Conservation (phyloP, 2,797 vertebrate genomes). For the Myotis myotis region DNA sequence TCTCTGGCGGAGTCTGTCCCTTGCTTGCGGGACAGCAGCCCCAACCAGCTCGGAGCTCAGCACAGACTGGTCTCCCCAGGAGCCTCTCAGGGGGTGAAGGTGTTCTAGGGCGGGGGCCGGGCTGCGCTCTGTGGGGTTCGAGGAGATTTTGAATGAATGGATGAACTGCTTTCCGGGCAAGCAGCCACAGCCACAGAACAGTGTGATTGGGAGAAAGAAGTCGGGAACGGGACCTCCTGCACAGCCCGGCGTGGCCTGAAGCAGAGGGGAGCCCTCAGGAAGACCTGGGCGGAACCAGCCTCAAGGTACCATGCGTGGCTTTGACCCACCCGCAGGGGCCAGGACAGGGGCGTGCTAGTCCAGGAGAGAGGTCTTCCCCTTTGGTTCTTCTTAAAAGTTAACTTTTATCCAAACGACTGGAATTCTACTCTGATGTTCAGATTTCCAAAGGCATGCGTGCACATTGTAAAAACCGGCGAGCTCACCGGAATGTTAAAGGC, state of each 20-base stretch:
- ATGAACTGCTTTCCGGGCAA: background rate
- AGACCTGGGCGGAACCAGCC: background rate
- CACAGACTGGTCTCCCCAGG: background rate
- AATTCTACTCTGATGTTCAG: background rate
- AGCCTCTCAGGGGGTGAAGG: background rate
- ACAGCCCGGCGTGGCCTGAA: background rate
- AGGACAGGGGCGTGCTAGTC: fast-evolving
- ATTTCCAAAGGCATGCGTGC: background rate
- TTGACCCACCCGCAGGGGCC: background rate
- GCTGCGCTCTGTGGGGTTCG: fast-evolving
- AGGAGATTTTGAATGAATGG: background rate
- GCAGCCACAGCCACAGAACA: background rate
- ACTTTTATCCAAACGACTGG: background rate
- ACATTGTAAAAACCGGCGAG: background rate
- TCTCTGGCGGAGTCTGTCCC: slow-evolving; percentile 50
- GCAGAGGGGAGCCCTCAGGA: background rate
- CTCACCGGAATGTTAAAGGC: background rate
- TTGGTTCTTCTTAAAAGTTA: background rate
- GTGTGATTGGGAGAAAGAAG: background rate
- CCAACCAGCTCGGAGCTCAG: background rate
- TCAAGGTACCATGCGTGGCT: slow-evolving; percentile 49
- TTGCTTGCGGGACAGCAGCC: slow-evolving; percentile 26
- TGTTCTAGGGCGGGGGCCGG: background rate
- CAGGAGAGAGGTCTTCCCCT: background rate
- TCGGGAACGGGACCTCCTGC: background rate